Evolutionary conservation across 2,797 vertebrate genomes (phyloP).

Genomic region (Coregonus suidteri): DNA sequence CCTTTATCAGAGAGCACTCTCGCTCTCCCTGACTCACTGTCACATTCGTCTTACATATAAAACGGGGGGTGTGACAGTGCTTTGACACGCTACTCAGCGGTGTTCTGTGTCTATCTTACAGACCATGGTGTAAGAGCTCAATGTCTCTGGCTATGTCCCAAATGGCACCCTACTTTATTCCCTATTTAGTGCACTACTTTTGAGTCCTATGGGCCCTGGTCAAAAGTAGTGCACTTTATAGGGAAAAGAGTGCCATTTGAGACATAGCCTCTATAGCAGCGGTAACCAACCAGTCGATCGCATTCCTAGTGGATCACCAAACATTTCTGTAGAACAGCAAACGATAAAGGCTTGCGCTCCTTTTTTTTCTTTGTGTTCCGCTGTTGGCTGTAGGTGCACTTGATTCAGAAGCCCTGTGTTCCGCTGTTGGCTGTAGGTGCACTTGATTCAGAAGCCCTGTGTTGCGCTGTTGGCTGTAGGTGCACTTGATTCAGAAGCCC

Average conservation of each 20-base stretch:
- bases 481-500: too few relatives aligned
- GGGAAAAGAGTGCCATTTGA: not conserved
- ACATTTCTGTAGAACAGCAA: too few relatives aligned
- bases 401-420: too few relatives aligned
- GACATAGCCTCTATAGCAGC: conserved; percentile 44
- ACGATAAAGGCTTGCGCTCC: too few relatives aligned
- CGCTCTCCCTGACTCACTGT: conserved; percentile 75
- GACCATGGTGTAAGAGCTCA: conserved; percentile 72
- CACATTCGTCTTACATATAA: conserved; percentile 11
- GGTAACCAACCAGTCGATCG: too few relatives aligned
- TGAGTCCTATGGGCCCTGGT: not conserved
- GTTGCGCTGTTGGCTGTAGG: too few relatives aligned
- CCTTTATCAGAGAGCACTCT: conserved; percentile 57
- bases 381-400: too few relatives aligned
- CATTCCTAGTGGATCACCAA: too few relatives aligned
- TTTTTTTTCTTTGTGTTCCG: too few relatives aligned
- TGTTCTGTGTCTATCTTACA: conserved; percentile 77
- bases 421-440: too few relatives aligned
- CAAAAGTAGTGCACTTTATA: not conserved
- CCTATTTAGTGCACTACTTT: not conserved
- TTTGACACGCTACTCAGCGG: conserved; percentile 69
- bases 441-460: too few relatives aligned
- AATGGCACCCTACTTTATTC: not conserved
- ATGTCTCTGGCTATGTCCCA: conserved; percentile 43
- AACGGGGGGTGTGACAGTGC: conserved; percentile 13